A percentile compares a stretch with the other conserved stretches of the same genome.
phyloP scores from a whole-genome alignment of 2,797 vertebrate genomes.

The Alcedo quadribrachys region DNA sequence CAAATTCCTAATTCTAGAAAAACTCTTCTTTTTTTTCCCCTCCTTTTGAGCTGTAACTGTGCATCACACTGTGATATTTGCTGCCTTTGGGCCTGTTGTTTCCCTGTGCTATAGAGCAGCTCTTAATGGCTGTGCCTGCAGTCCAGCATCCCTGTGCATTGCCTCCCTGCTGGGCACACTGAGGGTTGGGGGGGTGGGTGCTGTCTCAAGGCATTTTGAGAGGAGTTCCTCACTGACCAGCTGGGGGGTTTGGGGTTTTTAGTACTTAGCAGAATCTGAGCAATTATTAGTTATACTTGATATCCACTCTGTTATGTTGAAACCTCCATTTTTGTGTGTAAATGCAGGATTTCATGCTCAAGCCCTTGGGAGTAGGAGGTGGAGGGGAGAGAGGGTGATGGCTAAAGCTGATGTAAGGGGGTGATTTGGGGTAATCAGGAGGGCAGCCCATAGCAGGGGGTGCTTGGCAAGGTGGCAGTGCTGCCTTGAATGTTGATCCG shows the following conservation, averaged over 20 bases:
- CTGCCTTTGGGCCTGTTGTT: not conserved
- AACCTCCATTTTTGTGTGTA: not conserved
- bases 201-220: no score
- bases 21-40: not conserved
- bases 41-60: not conserved
- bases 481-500: not conserved
- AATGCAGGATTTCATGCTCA: not conserved
- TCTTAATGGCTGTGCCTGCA: not conserved
- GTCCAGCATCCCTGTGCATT: not conserved
- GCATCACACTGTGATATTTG: not conserved
- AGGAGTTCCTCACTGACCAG: not conserved
- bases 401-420: not conserved
- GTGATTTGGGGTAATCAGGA: not conserved
- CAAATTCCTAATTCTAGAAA: not conserved
- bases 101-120: not conserved
- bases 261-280: not conserved
- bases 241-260: not conserved
- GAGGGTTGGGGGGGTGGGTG: not conserved
- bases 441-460: not conserved
- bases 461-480: not conserved
- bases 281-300: not conserved
- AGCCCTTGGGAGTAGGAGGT: not conserved
- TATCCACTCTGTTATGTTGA: not conserved
- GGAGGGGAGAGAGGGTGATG: not conserved
- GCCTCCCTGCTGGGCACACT: not conserved